Percentiles rank a stretch among this genome's conserved stretches.
phyloP scores from a whole-genome alignment of 1,140 invertebrate species.

The Eriocheir sinensis region DNA sequence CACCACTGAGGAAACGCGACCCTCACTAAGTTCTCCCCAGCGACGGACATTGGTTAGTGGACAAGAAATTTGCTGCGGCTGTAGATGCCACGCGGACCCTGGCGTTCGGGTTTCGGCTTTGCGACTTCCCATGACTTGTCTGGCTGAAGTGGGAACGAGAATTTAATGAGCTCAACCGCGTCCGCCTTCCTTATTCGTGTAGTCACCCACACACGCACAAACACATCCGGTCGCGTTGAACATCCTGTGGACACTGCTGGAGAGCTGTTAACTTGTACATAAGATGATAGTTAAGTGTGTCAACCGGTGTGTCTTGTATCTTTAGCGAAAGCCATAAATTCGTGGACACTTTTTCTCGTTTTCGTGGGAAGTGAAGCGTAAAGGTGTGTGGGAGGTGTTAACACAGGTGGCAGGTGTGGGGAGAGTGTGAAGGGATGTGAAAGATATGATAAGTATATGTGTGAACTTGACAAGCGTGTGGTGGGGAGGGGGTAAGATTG shows the following conservation, averaged over 20 bases:
- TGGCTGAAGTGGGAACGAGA: too few relatives aligned
- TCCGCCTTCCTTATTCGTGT: background rate
- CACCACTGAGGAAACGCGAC: background rate
- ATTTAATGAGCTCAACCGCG: too few relatives aligned
- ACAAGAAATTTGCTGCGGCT: background rate
- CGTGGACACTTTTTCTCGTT: too few relatives aligned
- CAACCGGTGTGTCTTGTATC: background rate
- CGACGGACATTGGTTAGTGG: background rate
- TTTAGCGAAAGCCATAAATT: background rate
- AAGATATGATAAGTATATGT: too few relatives aligned
- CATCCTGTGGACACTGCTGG: background rate
- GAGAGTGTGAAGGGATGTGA: too few relatives aligned
- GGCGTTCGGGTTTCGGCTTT: background rate
- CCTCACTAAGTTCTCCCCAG: constrained; percentile 18
- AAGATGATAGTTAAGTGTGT: background rate
- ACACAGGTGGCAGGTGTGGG: too few relatives aligned
- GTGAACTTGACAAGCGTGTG: too few relatives aligned
- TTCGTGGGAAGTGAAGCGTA: too few relatives aligned
- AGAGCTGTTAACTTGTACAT: background rate
- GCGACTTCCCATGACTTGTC: too few relatives aligned
- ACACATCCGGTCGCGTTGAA: too few relatives aligned
- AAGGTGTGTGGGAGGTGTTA: too few relatives aligned
- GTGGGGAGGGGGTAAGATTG: too few relatives aligned
- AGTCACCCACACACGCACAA: background rate
- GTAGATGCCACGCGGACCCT: background rate